Evolutionary conservation across 1,140 invertebrate species (phyloP), one percentile per base, ranked within the genome.

Genomic region (Geopemphigus sp.): DNA sequence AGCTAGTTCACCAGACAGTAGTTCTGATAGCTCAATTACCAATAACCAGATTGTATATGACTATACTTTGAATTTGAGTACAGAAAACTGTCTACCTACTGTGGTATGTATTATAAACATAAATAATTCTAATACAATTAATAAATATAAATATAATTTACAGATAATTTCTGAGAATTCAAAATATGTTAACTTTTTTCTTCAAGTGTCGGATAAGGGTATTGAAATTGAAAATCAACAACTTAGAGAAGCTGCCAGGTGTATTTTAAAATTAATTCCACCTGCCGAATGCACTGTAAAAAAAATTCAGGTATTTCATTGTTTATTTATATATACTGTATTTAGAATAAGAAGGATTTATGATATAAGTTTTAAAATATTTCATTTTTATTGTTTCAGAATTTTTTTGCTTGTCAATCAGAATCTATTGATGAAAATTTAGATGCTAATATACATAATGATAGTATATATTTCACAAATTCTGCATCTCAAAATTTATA

Each of bases 141-240:
- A 45, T 11, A 5, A 70, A 19, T 26, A 81, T 24, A 29, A 81
- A 11, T 61, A 29, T 54, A 56, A 82, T 81, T 82, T 76, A 81
- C 83, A 92, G 90, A 85, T 92, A 22, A 91, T 93, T 88, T 92
- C 95, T 1, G 91, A 93, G 84, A 91, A 93, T 81, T 88, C 91
- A 59, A 89, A 91, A 82, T 95, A 96, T 85, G 90, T 92, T 56
- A 90, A 92, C 83, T 98, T 98, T 86, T 92, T 98, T 83, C 92
- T 97, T 85, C 93, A 96, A 87, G 86, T 98, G 78, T 94, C 95
- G 83, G 94, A 96, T 84, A 86, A 96, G 80, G 96, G 95, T 68
- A 94, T 94, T 85, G 89, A 90, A 66, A 87, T 96, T 80, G 88
- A 91, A 76, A 91, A 96, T 83, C 88, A 91, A 22, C 90, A 90